Percentiles rank a stretch among this genome's conserved stretches.
Evolutionary conservation across 2,888 invertebrate genomes (phyloP).

Genomic region (Sclerodermus sp.): DNA sequence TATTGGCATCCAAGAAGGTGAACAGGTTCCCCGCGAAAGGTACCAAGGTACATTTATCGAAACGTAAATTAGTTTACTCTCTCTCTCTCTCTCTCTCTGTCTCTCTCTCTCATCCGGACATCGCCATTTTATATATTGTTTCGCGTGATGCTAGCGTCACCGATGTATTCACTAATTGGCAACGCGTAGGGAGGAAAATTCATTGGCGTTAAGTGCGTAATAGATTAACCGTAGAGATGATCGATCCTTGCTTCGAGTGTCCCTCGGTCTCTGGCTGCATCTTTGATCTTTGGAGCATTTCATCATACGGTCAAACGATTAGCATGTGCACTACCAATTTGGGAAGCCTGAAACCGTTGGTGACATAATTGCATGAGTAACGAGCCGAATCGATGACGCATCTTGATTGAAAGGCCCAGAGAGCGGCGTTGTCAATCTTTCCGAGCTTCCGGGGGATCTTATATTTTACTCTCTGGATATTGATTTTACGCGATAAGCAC

Average conservation of each 20-base stretch:
- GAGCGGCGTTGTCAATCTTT: background rate
- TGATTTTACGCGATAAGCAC: too few relatives aligned
- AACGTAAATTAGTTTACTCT: too few relatives aligned
- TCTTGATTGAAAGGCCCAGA: background rate
- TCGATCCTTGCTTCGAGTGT: conserved; percentile 3
- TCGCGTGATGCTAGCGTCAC: background rate
- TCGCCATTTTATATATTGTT: too few relatives aligned
- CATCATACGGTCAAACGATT: conserved; percentile 29
- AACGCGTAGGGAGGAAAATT: too few relatives aligned
- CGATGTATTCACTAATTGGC: background rate
- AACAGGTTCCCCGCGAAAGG: too few relatives aligned
- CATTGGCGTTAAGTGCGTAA: too few relatives aligned
- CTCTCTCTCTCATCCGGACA: too few relatives aligned
- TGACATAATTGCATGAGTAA: conserved; percentile 22
- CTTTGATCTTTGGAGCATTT: conserved; percentile 37
- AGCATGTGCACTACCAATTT: conserved; percentile 29
- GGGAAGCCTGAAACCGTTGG: conserved; percentile 12
- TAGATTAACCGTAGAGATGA: too few relatives aligned
- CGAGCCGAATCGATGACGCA: conserved; percentile 29
- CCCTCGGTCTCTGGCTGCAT: conserved; percentile 17
- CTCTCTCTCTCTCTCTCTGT: too few relatives aligned
- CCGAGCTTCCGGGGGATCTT: background rate
- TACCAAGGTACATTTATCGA: too few relatives aligned
- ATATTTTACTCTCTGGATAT: too few relatives aligned
- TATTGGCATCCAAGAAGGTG: conserved; percentile 40